phyloP scores from a whole-genome alignment of 2,797 vertebrate species.

The Discoglossus pictus region DNA sequence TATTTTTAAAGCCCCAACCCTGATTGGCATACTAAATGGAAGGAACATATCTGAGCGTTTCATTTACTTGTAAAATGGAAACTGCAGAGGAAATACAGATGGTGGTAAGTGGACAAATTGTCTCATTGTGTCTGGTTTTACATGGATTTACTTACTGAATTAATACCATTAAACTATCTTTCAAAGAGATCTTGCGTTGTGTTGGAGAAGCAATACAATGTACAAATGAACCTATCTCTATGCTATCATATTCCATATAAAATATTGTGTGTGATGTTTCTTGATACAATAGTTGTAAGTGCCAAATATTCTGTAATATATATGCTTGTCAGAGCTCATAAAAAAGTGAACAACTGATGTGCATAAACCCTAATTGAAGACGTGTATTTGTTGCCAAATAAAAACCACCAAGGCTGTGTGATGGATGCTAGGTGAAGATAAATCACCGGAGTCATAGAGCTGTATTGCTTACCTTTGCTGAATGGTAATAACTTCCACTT shows the following conservation, averaged over 20 bases:
- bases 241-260: conserved; percentile 53
- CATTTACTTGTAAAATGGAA: conserved; percentile 20
- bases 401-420: conserved; percentile 34
- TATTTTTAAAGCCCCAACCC: conserved; percentile 12
- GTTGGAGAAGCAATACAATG: conserved; percentile 46
- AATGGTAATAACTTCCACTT: conserved; percentile 63
- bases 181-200: conserved; percentile 39
- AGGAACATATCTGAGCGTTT: conserved; percentile 8
- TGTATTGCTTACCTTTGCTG: conserved; percentile 73
- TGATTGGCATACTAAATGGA: conserved; percentile 14
- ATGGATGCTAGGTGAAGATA: conserved; percentile 51
- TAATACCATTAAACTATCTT: conserved; percentile 48
- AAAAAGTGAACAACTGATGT: conserved; percentile 18
- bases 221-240: conserved; percentile 54
- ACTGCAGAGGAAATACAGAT: conserved; percentile 16
- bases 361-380: conserved; percentile 52
- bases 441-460: conserved; percentile 25
- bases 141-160: conserved; percentile 39
- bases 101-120: conserved; percentile 11
- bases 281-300: conserved; percentile 51
- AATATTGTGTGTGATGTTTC: conserved; percentile 49
- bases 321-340: conserved; percentile 51
- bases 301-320: conserved; percentile 50
- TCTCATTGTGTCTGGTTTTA: conserved; percentile 38
- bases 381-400: conserved; percentile 37